phyloP scores from a whole-genome alignment of 1,140 invertebrate species.

The Polyergus mexicanus region DNA sequence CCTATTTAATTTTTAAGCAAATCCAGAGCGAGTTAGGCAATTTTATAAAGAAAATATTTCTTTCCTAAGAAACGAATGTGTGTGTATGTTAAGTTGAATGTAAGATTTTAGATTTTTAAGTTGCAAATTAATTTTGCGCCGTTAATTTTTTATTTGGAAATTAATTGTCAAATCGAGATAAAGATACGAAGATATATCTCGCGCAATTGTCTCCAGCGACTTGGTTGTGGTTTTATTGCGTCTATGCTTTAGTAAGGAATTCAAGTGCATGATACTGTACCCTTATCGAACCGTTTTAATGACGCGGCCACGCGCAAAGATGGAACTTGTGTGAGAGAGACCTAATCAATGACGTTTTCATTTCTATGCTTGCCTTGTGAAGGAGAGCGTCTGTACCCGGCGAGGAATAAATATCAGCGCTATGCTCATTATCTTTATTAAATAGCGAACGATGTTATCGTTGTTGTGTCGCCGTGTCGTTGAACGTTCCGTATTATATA shows the following conservation, averaged over 20 bases:
- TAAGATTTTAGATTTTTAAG: background rate
- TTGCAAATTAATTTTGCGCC: constrained; percentile 24
- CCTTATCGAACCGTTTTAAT: constrained; percentile 67
- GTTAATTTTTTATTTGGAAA: background rate
- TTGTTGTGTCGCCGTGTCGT: constrained; percentile 52
- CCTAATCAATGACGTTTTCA: constrained; percentile 71
- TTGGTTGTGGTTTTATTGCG: constrained; percentile 66
- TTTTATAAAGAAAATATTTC: background rate
- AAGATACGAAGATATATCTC: constrained; percentile 13
- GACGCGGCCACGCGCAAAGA: constrained; percentile 6
- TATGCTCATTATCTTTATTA: constrained; percentile 79
- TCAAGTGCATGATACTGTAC: constrained; percentile 74
- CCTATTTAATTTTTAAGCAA: constrained; percentile 36
- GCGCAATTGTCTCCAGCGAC: constrained; percentile 51
- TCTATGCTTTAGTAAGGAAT: constrained; percentile 69
- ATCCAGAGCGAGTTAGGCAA: constrained; percentile 23
- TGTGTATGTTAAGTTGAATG: background rate
- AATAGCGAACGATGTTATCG: constrained; percentile 58
- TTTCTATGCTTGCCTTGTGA: constrained; percentile 81
- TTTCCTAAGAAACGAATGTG: background rate
- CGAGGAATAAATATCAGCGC: constrained; percentile 82
- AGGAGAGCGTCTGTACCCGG: constrained; percentile 82
- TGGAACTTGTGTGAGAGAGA: constrained; percentile 50
- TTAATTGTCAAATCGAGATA: constrained; percentile 25
- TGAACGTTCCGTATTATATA: constrained; percentile 32